These are phyloP conservation scores for Myopa testacea DNA, from an alignment of 2,888 invertebrate genomes.

Conservation along the genomic window DNA sequence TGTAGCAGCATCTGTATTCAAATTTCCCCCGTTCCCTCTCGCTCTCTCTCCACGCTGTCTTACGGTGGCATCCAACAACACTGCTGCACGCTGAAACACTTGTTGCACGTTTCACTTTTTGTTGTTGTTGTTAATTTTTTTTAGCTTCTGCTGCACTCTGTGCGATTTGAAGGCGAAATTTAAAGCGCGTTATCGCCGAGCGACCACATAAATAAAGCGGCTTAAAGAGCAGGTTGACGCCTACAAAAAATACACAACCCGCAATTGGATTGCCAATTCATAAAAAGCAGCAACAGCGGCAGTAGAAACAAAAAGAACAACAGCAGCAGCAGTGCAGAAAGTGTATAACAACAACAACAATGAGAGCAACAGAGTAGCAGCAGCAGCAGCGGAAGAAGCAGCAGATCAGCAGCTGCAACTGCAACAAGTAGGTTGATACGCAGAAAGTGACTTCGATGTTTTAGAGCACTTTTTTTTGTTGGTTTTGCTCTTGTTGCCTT, in stretches of 20 bases:
- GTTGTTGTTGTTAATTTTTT: conserved; percentile 29
- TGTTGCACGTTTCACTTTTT: conserved; percentile 31
- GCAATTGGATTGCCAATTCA: conserved; percentile 27
- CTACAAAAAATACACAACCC: conserved; percentile 56
- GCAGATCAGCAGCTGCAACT: not conserved
- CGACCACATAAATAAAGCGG: conserved; percentile 67
- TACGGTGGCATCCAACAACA: no score
- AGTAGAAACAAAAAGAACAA: not conserved
- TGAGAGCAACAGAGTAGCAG: not conserved
- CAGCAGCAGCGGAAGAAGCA: not conserved
- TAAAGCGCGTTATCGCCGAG: conserved; percentile 64
- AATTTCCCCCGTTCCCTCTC: no score
- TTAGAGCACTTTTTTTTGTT: no score
- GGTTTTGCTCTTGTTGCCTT: no score
- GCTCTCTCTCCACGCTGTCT: no score
- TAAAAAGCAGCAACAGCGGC: not conserved
- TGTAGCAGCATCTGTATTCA: no score
- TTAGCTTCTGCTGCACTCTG: conserved; percentile 30
- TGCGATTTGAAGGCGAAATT: conserved; percentile 40
- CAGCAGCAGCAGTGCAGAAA: not conserved
- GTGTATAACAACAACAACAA: not conserved
- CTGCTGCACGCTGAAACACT: conserved; percentile 42
- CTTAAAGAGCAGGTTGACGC: conserved; percentile 69
- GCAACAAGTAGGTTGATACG: not conserved
- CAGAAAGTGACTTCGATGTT: no score